Conservation (phyloP, 2,888 invertebrate species). For the Mythimna lalbum region DNA sequence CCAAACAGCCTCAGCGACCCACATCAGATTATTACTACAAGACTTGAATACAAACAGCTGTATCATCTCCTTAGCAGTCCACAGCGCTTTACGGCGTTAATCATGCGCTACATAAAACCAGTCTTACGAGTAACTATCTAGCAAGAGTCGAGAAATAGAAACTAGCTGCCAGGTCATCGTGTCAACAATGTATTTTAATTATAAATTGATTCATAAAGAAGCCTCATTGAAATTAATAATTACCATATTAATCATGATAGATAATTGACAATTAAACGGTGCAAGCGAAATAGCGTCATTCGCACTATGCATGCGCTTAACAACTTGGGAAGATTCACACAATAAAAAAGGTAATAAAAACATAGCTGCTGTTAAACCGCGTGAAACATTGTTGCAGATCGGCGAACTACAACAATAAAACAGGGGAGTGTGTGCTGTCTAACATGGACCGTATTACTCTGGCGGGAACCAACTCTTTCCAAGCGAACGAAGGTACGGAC, state of each 20-base stretch:
- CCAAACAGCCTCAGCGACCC: conserved; percentile 38
- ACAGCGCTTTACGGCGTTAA: conserved; percentile 43
- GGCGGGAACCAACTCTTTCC: conserved; percentile 95
- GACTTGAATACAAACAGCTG: conserved; percentile 49
- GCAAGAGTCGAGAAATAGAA: conserved; percentile 50
- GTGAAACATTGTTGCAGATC: conserved; percentile 93
- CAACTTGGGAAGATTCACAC: conserved; percentile 86
- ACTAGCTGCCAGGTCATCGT: conserved; percentile 57
- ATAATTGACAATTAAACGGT: conserved; percentile 67
- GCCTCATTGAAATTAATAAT: conserved; percentile 48
- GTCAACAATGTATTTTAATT: conserved; percentile 53
- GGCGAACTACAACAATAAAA: conserved; percentile 96
- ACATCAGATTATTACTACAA: conserved; percentile 48
- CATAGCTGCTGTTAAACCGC: conserved; percentile 76
- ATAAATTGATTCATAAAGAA: conserved; percentile 41
- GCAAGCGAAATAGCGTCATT: conserved; percentile 69
- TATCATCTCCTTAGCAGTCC: conserved; percentile 51
- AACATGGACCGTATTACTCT: conserved; percentile 98
- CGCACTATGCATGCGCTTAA: conserved; percentile 67
- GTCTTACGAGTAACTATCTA: conserved; percentile 50
- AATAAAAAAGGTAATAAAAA: conserved; percentile 76
- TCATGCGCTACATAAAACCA: conserved; percentile 59
- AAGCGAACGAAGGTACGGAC: conserved; percentile 91
- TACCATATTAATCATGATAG: conserved; percentile 59
- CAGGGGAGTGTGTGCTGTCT: conserved; percentile 96